These are phyloP conservation scores for Carollia perspicillata DNA, from an alignment of 2,113 vertebrate genomes.

Conservation along the genomic window DNA sequence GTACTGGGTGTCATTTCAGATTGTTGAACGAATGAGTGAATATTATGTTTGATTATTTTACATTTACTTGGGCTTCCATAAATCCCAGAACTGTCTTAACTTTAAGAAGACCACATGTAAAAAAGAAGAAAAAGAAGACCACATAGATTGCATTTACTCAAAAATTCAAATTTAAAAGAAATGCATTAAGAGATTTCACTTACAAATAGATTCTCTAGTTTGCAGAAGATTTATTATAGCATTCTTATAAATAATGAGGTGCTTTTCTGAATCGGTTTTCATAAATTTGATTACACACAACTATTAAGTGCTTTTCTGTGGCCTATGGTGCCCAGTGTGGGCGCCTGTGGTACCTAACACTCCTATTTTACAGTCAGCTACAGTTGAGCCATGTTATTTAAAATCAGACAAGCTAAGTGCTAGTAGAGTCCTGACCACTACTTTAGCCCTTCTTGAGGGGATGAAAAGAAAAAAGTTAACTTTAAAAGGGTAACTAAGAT, in stretches of 20 bases:
- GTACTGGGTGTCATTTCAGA: neutral
- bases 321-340: neutral
- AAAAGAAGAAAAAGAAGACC: no score
- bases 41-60: neutral
- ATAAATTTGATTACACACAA: slow-evolving; percentile 8
- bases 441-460: slow-evolving; percentile 4
- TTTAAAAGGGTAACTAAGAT: neutral
- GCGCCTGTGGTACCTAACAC: neutral
- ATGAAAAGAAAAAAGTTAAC: slow-evolving; percentile 23
- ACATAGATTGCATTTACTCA: neutral
- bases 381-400: neutral
- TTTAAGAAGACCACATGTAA: neutral
- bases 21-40: neutral
- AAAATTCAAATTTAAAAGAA: slow-evolving; percentile 27
- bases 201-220: neutral
- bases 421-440: neutral
- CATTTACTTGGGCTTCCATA: neutral
- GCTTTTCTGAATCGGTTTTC: neutral
- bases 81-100: neutral
- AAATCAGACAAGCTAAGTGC: slow-evolving; percentile 10
- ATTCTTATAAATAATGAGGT: neutral
- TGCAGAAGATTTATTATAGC: neutral
- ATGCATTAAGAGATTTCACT: neutral
- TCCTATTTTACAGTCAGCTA: neutral
- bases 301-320: neutral